Evolutionary conservation across 2,888 invertebrate species (phyloP), one percentile per base, ranked within the genome.

Genomic region (Mermis nigrescens): DNA sequence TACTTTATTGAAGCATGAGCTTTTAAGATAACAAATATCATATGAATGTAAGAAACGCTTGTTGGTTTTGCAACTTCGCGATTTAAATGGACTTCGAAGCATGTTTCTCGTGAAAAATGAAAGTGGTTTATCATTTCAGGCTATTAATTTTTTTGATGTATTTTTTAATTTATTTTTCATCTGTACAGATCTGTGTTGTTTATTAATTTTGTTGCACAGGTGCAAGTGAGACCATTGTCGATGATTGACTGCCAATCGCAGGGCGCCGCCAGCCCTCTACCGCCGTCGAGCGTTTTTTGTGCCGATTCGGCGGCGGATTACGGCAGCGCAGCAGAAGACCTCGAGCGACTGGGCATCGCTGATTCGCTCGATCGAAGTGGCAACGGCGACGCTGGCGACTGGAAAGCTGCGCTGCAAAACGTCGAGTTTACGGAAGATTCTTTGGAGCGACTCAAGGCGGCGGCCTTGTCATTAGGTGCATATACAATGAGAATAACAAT

Each of bases 161-260:
- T n/a, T n/a, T n/a, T n/a, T n/a, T n/a, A n/a, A n/a, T n/a, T n/a
- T n/a, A n/a, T n/a, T n/a, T n/a, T n/a, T n/a, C n/a, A n/a, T n/a
- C n/a, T n/a, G n/a, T n/a, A n/a, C n/a, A n/a, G n/a, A n/a, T n/a
- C n/a, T n/a, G n/a, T n/a, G n/a, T n/a, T n/a, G n/a, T n/a, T n/a
- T n/a, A n/a, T n/a, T n/a, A n/a, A n/a, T n/a, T n/a, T n/a, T n/a
- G n/a, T n/a, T n/a, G n/a, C n/a, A n/a, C n/a, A n/a, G n/a, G n/a
- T 55, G 28, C 46, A 56, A 22, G 59, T 59, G 27, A 31, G 58
- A 12, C 58, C 58, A 4, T 22, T 58, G 45, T 48, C 54, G 31
- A 53, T 53, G 54, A 29, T 7, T 12, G 54, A 53, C 7, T 31
- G 89, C 91, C 76, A 72, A 70, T 59, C 68, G 73, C 58, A 72